A percentile compares a stretch with the other conserved stretches of the same genome.
These are phyloP conservation scores for Charanyca ferruginea DNA, from an alignment of 2,888 invertebrate genomes.

Conservation along the genomic window DNA sequence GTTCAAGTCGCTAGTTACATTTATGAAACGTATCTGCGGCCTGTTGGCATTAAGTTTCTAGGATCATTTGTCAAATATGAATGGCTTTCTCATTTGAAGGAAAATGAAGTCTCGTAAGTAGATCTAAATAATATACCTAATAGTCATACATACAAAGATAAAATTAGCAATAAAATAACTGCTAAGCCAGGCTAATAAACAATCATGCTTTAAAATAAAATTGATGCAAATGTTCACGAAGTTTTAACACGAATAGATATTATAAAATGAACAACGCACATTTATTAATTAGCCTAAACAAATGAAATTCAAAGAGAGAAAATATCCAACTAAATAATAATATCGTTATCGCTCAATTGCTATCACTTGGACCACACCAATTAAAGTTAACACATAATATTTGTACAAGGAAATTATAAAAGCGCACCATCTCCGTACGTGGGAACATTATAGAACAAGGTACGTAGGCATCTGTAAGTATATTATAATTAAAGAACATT, in stretches of 20 bases:
- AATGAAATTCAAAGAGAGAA: too few species aligned
- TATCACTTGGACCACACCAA: slow-evolving; percentile 44
- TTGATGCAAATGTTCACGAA: too few species aligned
- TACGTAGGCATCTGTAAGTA: slow-evolving; percentile 4
- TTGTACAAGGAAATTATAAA: slow-evolving; percentile 51
- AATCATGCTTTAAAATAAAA: too few species aligned
- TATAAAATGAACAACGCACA: too few species aligned
- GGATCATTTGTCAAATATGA: slow-evolving; percentile 19
- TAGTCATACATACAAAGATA: too few species aligned
- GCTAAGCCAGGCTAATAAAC: too few species aligned
- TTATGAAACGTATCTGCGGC: slow-evolving; percentile 12
- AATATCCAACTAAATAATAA: too few species aligned
- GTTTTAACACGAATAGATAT: too few species aligned
- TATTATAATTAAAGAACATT: neutral
- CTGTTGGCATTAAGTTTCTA: slow-evolving; percentile 30
- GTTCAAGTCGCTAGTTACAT: slow-evolving; percentile 20
- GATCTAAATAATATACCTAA: too few species aligned
- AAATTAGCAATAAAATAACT: too few species aligned
- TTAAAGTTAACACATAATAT: slow-evolving; percentile 52
- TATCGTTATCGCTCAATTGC: neutral
- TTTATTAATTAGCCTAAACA: too few species aligned
- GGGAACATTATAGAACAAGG: slow-evolving; percentile 38
- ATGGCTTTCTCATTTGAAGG: slow-evolving; percentile 10
- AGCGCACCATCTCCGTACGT: slow-evolving; percentile 24
- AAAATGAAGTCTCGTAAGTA: neutral